Percentiles rank a stretch among this genome's conserved stretches.
phyloP scores from a whole-genome alignment of 2,888 invertebrate genomes.

The Leuctra nigra region DNA sequence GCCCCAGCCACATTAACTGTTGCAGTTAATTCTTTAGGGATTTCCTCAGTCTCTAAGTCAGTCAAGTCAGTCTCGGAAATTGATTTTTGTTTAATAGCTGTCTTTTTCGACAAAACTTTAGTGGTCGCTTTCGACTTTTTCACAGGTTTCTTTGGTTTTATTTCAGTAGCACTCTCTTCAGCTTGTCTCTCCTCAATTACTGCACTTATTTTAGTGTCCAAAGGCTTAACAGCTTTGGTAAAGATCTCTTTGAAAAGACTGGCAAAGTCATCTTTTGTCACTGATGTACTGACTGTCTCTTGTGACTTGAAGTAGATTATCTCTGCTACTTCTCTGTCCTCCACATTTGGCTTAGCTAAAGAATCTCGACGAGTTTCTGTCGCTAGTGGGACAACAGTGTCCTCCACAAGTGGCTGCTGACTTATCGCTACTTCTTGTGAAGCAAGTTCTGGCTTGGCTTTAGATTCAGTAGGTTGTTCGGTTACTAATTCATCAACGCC shows the following conservation, averaged over 20 bases:
- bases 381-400: slow-evolving; percentile 7
- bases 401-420: slow-evolving; percentile 16
- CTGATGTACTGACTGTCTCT: too few relatives aligned
- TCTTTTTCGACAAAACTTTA: slow-evolving; percentile 14
- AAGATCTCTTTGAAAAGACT: slow-evolving; percentile 9
- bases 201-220: slow-evolving; percentile 14
- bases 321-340: not conserved
- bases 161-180: slow-evolving; percentile 4
- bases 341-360: not conserved
- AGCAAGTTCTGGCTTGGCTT: too few relatives aligned
- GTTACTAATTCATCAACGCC: slow-evolving; percentile 5
- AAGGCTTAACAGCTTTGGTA: slow-evolving; percentile 6
- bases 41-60: not conserved
- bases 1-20: not conserved
- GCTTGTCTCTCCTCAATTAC: slow-evolving; percentile 14
- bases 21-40: not conserved
- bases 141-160: not conserved
- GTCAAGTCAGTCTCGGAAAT: slow-evolving; percentile 9
- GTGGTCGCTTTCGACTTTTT: slow-evolving; percentile 3
- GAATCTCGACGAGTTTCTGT: too few relatives aligned
- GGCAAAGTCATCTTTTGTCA: not conserved
- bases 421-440: slow-evolving; percentile 19
- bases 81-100: slow-evolving; percentile 9
- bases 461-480: too few relatives aligned
- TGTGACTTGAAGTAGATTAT: not conserved